These are phyloP conservation scores for Mastomys natalensis DNA, from an alignment of 2,113 vertebrate species.

Conservation along the genomic window DNA sequence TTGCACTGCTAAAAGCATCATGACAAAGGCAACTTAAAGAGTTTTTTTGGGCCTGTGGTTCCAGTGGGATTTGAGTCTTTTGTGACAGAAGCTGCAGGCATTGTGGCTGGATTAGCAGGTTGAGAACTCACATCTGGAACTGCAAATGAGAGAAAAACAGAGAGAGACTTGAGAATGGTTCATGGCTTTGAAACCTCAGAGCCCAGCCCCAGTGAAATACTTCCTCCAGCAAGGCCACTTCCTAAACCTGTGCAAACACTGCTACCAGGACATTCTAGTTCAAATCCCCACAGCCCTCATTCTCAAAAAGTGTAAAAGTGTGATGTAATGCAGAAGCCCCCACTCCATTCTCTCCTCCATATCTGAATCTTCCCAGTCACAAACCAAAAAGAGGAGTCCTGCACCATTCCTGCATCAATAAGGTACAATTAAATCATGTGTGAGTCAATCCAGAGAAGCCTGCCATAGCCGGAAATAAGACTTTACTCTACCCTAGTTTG, in stretches of 20 bases:
- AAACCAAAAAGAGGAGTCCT: neutral
- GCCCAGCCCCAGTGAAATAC: neutral
- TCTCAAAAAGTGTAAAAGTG: rapidly evolving
- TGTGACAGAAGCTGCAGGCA: neutral
- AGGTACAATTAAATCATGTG: neutral
- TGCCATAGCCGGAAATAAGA: neutral
- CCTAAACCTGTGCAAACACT: neutral
- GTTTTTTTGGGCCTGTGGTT: neutral
- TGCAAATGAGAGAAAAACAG: neutral
- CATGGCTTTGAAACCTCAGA: neutral
- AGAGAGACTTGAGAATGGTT: neutral
- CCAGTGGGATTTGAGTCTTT: neutral
- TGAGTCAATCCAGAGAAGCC: neutral
- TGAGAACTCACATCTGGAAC: neutral
- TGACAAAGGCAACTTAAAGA: neutral
- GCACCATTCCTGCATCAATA: neutral
- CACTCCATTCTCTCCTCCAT: neutral
- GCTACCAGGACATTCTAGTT: neutral
- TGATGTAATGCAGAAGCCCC: neutral
- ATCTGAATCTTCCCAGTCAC: neutral
- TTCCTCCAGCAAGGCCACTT: neutral
- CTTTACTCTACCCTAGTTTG: neutral
- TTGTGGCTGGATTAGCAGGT: neutral
- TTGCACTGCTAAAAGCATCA: too few species aligned
- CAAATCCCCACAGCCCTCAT: neutral